A percentile compares a stretch with the other conserved stretches of the same genome.
Conservation (phyloP, 2,888 invertebrate genomes). For the Spialia ferax region DNA sequence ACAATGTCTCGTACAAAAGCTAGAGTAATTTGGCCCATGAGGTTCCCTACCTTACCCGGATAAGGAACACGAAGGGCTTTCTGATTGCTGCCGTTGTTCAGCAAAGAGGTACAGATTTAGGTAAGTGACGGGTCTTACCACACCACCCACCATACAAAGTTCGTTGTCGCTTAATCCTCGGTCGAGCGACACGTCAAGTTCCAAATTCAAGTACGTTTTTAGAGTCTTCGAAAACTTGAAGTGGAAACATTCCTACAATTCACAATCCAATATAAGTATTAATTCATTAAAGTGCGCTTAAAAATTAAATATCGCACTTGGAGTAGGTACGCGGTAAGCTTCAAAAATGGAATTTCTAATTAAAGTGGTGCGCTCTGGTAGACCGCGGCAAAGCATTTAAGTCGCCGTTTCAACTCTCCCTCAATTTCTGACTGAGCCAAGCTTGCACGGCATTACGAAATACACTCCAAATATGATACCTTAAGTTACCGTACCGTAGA, state of each 20-base stretch:
- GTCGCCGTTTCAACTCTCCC: slow-evolving; percentile 31
- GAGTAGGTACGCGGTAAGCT: slow-evolving; percentile 16
- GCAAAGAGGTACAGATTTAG: too few relatives aligned
- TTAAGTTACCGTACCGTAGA: slow-evolving; percentile 22
- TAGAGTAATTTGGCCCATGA: too few relatives aligned
- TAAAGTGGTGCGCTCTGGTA: slow-evolving; percentile 42
- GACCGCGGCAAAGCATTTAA: slow-evolving; percentile 43
- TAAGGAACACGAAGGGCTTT: too few relatives aligned
- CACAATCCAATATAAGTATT: slow-evolving; percentile 7
- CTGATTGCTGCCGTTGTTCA: too few relatives aligned
- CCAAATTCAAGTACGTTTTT: too few relatives aligned
- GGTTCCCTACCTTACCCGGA: too few relatives aligned
- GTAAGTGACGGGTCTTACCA: too few relatives aligned
- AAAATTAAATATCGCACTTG: slow-evolving; percentile 30
- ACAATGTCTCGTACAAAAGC: too few relatives aligned
- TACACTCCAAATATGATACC: slow-evolving; percentile 32
- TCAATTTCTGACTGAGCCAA: slow-evolving; percentile 33
- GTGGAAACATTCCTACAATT: slow-evolving; percentile 5
- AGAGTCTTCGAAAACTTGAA: too few relatives aligned
- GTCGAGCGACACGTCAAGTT: too few relatives aligned
- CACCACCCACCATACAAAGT: too few relatives aligned
- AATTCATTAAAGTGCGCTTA: slow-evolving; percentile 18
- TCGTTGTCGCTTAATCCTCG: too few relatives aligned
- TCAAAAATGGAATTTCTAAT: slow-evolving; percentile 40
- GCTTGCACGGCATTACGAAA: slow-evolving; percentile 30